Conservation (phyloP, 2,113 vertebrate genomes). For the Semicossyphus pulcher region DNA sequence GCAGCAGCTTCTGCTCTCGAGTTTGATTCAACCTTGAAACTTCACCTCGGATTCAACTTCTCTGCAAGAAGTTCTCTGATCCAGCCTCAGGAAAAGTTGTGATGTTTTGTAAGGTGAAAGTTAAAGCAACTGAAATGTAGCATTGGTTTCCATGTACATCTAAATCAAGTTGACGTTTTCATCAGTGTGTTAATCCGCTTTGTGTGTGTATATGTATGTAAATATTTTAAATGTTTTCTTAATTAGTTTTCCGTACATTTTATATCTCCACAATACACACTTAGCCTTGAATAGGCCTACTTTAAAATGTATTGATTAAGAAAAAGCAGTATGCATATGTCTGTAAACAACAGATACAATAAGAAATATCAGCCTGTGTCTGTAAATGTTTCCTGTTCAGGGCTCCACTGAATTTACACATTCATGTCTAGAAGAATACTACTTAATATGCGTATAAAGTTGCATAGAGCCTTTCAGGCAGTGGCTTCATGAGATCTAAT, state of each 20-base stretch:
- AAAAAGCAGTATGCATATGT: not conserved
- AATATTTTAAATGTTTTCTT: not conserved
- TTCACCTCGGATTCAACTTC: conserved; percentile 17
- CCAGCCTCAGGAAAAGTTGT: not conserved
- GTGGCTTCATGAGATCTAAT: too few species aligned
- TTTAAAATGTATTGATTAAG: conserved; percentile 15
- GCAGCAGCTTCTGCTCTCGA: conserved; percentile 35
- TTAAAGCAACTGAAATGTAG: not conserved
- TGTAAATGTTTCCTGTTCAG: too few species aligned
- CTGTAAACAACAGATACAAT: not conserved
- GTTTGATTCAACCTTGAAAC: conserved; percentile 48
- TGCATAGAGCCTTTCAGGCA: too few species aligned
- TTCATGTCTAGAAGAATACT: too few species aligned
- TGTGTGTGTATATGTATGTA: not conserved
- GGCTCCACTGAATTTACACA: too few species aligned
- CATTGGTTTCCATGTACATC: not conserved
- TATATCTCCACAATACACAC: not conserved
- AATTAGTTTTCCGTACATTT: not conserved
- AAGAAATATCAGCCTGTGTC: too few species aligned
- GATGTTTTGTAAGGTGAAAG: not conserved
- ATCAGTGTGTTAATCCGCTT: not conserved
- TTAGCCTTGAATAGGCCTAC: not conserved
- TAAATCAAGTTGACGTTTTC: not conserved
- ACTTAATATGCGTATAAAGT: too few species aligned
- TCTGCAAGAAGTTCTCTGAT: not conserved